Evolutionary conservation across 1,140 invertebrate species (phyloP).

Genomic region (Drosophila lowei): DNA sequence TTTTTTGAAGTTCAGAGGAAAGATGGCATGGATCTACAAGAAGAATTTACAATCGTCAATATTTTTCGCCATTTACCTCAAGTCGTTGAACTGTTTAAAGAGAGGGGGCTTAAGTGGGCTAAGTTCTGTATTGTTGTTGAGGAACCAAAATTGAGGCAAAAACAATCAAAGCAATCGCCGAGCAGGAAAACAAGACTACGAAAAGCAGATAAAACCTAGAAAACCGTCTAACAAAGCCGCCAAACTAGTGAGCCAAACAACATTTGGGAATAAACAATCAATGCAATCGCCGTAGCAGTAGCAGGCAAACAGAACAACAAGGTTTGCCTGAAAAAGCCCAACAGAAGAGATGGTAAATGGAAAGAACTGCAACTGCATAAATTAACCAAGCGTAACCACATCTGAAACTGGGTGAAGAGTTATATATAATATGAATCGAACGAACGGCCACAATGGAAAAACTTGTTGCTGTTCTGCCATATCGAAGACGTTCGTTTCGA

Average conservation of each 20-base stretch:
- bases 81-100: no score
- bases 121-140: no score
- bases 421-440: conserved; percentile 11
- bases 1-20: no score
- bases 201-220: no score
- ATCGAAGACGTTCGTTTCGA: conserved; percentile 2
- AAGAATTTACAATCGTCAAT: no score
- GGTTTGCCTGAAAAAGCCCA: neutral
- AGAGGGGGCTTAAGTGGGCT: no score
- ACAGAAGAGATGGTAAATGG: conserved; percentile 7
- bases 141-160: no score
- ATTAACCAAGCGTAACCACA: conserved; percentile 12
- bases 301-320: neutral
- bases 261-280: neutral
- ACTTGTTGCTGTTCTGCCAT: conserved; percentile 35
- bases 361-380: conserved; percentile 20
- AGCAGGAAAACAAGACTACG: no score
- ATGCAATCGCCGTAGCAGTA: neutral
- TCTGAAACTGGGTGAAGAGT: no score
- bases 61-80: no score
- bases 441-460: neutral
- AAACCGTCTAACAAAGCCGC: neutral
- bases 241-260: neutral
- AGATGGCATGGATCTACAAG: no score
- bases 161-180: no score